Percentiles rank a stretch among this genome's conserved stretches.
These are phyloP conservation scores for Ameiurus melas DNA, from an alignment of 2,113 vertebrate species.

Conservation along the genomic window DNA sequence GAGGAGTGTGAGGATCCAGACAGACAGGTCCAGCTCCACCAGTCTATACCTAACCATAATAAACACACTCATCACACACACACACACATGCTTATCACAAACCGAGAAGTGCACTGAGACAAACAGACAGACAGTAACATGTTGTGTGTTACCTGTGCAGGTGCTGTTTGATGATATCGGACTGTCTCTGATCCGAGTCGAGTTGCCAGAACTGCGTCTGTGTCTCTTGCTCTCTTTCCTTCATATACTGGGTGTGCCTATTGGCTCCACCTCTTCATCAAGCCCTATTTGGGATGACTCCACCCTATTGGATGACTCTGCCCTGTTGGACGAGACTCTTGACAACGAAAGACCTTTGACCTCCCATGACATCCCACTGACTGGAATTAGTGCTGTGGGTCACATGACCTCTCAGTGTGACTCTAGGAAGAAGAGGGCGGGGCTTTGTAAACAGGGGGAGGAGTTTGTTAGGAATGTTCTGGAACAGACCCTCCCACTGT, in stretches of 20 bases:
- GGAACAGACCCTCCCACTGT: conserved; percentile 72
- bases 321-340: conserved; percentile 69
- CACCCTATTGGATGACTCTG: conserved; percentile 80
- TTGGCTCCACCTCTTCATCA: conserved; percentile 64
- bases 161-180: conserved; percentile 95
- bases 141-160: conserved; percentile 62
- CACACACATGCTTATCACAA: background rate
- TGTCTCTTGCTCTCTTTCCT: conserved; percentile 81
- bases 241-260: conserved; percentile 85
- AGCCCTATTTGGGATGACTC: conserved; percentile 82
- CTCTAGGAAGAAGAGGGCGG: conserved; percentile 66
- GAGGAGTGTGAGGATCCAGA: conserved; percentile 97
- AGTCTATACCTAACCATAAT: background rate
- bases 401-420: conserved; percentile 74
- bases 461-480: conserved; percentile 84
- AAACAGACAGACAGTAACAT: background rate
- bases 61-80: background rate
- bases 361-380: conserved; percentile 60
- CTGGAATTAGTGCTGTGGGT: conserved; percentile 78
- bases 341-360: conserved; percentile 75
- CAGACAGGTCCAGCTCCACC: conserved; percentile 80
- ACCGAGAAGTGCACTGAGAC: background rate
- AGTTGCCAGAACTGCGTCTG: conserved; percentile 71
- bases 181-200: conserved; percentile 82
- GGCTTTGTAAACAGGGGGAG: conserved; percentile 84